A percentile compares a stretch with the other conserved stretches of the same genome.
These are phyloP conservation scores for Clusia tigrina DNA, from an alignment of 2,888 invertebrate species.

Conservation along the genomic window DNA sequence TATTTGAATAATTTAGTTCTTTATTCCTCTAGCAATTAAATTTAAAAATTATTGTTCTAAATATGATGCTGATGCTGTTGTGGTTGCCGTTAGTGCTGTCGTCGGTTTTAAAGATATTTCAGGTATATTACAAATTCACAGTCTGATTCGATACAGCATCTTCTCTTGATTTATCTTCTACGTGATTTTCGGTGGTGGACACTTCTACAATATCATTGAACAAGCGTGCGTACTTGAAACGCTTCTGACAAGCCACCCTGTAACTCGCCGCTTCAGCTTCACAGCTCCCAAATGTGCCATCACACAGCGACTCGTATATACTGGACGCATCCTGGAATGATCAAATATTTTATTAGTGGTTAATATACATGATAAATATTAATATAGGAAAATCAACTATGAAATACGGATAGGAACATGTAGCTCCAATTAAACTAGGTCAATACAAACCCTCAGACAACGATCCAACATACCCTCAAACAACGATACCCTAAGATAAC, in stretches of 20 bases:
- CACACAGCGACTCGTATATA: constrained; percentile 78
- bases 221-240: constrained; percentile 81
- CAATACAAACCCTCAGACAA: too few relatives aligned
- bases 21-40: constrained; percentile 5
- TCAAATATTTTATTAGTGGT: too few relatives aligned
- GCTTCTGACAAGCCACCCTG: constrained; percentile 74
- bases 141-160: constrained; percentile 33
- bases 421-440: too few relatives aligned
- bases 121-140: constrained; percentile 48
- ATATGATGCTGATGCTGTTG: constrained; percentile 19
- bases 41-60: too few relatives aligned
- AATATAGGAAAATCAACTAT: too few relatives aligned
- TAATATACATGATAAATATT: too few relatives aligned
- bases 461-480: too few relatives aligned
- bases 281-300: constrained; percentile 82
- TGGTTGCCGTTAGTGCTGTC: constrained; percentile 19
- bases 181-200: constrained; percentile 48
- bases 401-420: too few relatives aligned
- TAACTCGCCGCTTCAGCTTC: constrained; percentile 75
- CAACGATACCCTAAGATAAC: too few relatives aligned
- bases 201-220: constrained; percentile 67
- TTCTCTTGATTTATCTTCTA: constrained; percentile 34
- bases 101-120: constrained; percentile 29
- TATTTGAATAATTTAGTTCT: constrained; percentile 13
- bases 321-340: constrained; percentile 83